Conservation (phyloP, 2,888 invertebrate species). For the Meiosimyza platycephala region DNA sequence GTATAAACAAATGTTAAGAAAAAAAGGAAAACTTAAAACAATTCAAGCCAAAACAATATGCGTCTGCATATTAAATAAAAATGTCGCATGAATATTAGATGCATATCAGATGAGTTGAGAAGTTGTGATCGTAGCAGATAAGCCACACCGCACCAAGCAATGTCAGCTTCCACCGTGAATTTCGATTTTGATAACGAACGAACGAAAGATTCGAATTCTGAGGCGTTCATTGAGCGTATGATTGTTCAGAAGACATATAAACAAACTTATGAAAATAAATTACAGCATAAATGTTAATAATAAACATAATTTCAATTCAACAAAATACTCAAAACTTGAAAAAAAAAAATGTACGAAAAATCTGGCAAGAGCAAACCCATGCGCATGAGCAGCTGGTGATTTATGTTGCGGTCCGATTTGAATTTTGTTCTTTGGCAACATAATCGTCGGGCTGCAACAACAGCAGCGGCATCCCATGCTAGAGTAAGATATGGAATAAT, state of each 20-base stretch:
- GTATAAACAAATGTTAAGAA: not conserved
- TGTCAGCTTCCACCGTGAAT: slow-evolving; percentile 28
- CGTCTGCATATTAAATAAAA: slow-evolving; percentile 1
- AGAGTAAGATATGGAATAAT: not conserved
- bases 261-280: slow-evolving; percentile 23
- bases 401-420: slow-evolving; percentile 24
- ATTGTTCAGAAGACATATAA: not conserved
- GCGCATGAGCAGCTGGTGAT: slow-evolving; percentile 15
- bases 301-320: slow-evolving; percentile 29
- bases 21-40: not conserved
- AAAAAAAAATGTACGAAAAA: too few species aligned
- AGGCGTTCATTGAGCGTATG: not conserved
- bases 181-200: not conserved
- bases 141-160: not conserved
- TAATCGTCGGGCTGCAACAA: slow-evolving; percentile 18
- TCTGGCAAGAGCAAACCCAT: not conserved
- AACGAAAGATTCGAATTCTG: not conserved
- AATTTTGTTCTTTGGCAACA: slow-evolving; percentile 27
- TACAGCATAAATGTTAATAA: slow-evolving; percentile 30
- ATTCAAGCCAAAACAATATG: slow-evolving; percentile 12
- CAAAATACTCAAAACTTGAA: not conserved
- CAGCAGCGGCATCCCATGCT: not conserved
- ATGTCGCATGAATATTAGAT: slow-evolving; percentile 29
- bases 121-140: slow-evolving; percentile 7
- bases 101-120: slow-evolving; percentile 13